A percentile compares a stretch with the other conserved stretches of the same genome.
Conservation (phyloP, 2,113 vertebrate species). For the Siphamia tubifer region DNA sequence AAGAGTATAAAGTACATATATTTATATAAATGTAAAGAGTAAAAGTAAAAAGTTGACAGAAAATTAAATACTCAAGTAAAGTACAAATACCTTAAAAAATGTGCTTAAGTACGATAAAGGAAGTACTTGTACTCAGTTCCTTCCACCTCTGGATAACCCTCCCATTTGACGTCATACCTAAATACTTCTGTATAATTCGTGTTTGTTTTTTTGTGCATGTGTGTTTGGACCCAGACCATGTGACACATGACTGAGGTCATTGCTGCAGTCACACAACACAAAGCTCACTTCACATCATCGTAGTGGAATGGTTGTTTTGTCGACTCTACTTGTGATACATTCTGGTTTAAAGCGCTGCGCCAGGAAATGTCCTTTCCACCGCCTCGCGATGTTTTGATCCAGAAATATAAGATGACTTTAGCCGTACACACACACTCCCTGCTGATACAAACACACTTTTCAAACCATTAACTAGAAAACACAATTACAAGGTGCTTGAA, state of each 20-base stretch:
- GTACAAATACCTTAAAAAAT: no score
- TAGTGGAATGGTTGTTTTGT: conserved; percentile 15
- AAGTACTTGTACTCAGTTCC: no score
- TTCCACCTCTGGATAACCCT: conserved; percentile 31
- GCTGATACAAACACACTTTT: no score
- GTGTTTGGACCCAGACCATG: neutral
- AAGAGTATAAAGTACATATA: no score
- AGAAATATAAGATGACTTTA: neutral
- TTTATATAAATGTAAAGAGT: no score
- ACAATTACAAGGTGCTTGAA: no score
- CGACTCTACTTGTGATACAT: neutral
- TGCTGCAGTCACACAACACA: conserved; percentile 21
- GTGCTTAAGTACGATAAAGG: no score
- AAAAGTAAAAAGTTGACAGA: no score
- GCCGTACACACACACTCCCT: no score
- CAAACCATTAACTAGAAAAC: no score
- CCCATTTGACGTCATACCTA: conserved; percentile 35
- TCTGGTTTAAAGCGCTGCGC: neutral
- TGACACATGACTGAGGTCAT: conserved; percentile 33
- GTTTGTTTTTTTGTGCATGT: neutral
- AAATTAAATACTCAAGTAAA: no score
- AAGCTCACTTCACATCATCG: conserved; percentile 26
- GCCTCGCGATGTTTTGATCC: neutral
- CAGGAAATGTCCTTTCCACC: neutral
- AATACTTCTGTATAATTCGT: conserved; percentile 11